Conservation (phyloP, 2,113 vertebrate genomes). For the Cinclus mexicanus region DNA sequence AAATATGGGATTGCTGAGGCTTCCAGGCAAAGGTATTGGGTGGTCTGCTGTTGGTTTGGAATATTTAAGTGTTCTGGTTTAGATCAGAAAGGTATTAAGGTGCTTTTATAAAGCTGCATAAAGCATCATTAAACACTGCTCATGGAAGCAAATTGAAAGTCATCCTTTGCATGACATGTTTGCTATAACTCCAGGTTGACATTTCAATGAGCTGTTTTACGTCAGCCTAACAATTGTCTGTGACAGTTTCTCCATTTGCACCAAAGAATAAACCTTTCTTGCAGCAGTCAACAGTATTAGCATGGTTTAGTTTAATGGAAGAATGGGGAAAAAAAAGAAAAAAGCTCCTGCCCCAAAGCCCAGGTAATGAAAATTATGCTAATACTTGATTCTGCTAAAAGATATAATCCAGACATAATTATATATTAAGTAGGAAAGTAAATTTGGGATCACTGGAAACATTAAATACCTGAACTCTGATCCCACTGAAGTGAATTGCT, state of each 20-base stretch:
- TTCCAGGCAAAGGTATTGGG: constrained; percentile 69
- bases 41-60: constrained; percentile 69
- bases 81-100: constrained; percentile 76
- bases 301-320: constrained; percentile 45
- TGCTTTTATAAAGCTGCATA: constrained; percentile 76
- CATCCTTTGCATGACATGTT: constrained; percentile 65
- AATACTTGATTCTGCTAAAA: constrained; percentile 40
- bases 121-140: constrained; percentile 73
- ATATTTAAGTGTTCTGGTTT: constrained; percentile 68
- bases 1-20: constrained; percentile 62
- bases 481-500: constrained; percentile 21
- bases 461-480: constrained; percentile 34
- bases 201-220: constrained; percentile 70
- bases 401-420: constrained; percentile 53
- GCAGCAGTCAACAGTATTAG: constrained; percentile 42
- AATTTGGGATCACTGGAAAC: not conserved
- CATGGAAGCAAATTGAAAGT: constrained; percentile 69
- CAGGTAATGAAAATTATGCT: constrained; percentile 49
- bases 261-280: constrained; percentile 43
- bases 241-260: constrained; percentile 66
- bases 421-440: constrained; percentile 25
- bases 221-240: constrained; percentile 67
- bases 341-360: not conserved
- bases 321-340: not conserved
- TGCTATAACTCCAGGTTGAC: constrained; percentile 65